Evolutionary conservation across 2,797 vertebrate species (phyloP), one percentile per base, ranked within the genome.

Genomic region (Tadarida brasiliensis): DNA sequence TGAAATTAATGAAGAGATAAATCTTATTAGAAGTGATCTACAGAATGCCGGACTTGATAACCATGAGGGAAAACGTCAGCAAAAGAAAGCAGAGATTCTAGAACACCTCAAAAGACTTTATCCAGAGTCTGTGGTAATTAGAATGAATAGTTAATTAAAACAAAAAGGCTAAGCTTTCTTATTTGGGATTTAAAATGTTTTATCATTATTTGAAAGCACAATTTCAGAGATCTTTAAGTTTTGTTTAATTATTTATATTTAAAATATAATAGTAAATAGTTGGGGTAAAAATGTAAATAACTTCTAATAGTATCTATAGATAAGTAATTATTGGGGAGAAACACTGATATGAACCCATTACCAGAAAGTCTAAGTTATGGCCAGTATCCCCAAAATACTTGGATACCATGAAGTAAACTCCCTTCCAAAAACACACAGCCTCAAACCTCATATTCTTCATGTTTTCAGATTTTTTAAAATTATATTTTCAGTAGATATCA

Each of bases 101-200:
- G 99, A 99, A 39, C 99, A 97, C 95, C 99, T 99, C 19, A 98
- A 95, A 95, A 99, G 99, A 89, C 98, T 99, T 0, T 99, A 98
- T 96, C 99, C 99, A 0, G 99, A 99, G 57, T 92, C 98, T 28
- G 99, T 99, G 99, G 99, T 99, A 99, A 98, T 44, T 70, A 61
- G 81, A 73, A 73, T 56, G 19, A 81, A 47, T 49, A 59, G 19
- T 91, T 78, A 8, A 73, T 70, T 81, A n/a, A 85, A 90, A 83
- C 17, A 54, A 82, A 87, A 85, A 56, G 12, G 63, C 73, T 80
- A 35, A 86, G 16, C 16, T 70, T 78, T 74, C 61, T 94, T 91
- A 70, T 56, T 71, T 92, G 81, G 12, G 47, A 67, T 92, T 88
- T 16, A 33, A 90, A 92, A 35, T 85, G 49, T n/a, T n/a, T 49